These are phyloP conservation scores for Chorisops tibialis DNA, from an alignment of 2,888 invertebrate genomes.

Conservation along the genomic window DNA sequence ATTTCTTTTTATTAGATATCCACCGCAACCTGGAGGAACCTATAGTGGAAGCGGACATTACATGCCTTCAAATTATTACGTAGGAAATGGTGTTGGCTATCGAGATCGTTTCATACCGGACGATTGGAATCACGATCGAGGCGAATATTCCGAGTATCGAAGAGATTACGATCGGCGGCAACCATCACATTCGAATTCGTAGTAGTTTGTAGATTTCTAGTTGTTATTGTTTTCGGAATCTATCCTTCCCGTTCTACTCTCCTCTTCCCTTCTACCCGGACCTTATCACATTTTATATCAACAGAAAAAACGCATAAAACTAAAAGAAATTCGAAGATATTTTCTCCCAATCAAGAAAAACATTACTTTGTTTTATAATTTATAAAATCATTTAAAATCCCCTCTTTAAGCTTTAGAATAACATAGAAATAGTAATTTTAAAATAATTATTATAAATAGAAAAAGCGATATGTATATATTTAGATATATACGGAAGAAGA, in stretches of 20 bases:
- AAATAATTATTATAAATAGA: not conserved
- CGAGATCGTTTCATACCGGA: constrained; percentile 54
- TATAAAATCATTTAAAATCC: too few species aligned
- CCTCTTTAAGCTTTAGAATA: not conserved
- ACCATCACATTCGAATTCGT: constrained; percentile 51
- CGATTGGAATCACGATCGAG: constrained; percentile 40
- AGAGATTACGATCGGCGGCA: constrained; percentile 65
- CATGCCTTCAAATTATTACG: constrained; percentile 50
- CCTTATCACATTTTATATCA: too few species aligned
- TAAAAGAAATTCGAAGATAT: too few species aligned
- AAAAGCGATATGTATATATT: constrained; percentile 9
- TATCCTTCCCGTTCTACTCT: too few species aligned
- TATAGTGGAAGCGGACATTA: constrained; percentile 46
- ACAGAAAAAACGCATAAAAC: too few species aligned
- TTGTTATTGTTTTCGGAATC: too few species aligned
- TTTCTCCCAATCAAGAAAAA: too few species aligned
- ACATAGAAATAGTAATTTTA: constrained; percentile 18
- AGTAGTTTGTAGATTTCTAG: constrained; percentile 11
- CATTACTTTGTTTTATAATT: too few species aligned
- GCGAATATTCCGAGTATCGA: constrained; percentile 58
- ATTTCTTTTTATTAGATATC: constrained; percentile 41
- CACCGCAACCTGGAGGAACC: constrained; percentile 40
- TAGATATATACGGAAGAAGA: too few species aligned
- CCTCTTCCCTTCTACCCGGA: too few species aligned
- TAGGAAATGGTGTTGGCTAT: constrained; percentile 52